Conservation (phyloP, 2,888 invertebrate genomes). For the Sipha maydis region DNA sequence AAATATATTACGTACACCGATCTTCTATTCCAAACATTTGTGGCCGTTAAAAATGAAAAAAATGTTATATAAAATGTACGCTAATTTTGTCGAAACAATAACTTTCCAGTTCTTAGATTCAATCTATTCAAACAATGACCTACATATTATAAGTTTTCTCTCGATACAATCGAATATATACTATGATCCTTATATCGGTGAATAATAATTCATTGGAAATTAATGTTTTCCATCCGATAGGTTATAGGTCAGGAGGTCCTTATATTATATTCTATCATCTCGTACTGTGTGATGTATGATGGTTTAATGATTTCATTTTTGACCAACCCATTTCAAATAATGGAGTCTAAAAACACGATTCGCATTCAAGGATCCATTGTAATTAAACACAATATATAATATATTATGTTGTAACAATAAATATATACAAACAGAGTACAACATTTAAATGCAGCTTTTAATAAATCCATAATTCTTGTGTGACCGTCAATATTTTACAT, state of each 20-base stretch:
- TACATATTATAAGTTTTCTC: slow-evolving; percentile 24
- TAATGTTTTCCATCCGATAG: slow-evolving; percentile 19
- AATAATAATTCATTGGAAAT: slow-evolving; percentile 30
- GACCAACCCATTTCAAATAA: slow-evolving; percentile 31
- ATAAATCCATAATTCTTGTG: not conserved
- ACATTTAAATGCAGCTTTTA: not conserved
- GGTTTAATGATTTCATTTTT: slow-evolving; percentile 38
- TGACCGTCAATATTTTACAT: not conserved
- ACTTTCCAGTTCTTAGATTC: not conserved
- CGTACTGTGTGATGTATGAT: not conserved
- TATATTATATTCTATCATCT: not conserved
- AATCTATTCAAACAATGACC: slow-evolving; percentile 33
- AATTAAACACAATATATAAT: slow-evolving; percentile 31
- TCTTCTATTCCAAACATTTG: too few species aligned
- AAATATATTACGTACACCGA: too few species aligned
- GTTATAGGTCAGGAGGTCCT: slow-evolving; percentile 48
- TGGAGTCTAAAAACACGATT: slow-evolving; percentile 48
- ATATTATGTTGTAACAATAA: slow-evolving; percentile 17
- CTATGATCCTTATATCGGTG: slow-evolving; percentile 11
- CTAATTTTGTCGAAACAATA: not conserved
- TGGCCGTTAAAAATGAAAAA: not conserved
- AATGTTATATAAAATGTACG: not conserved
- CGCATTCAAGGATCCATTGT: slow-evolving; percentile 46
- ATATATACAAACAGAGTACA: not conserved
- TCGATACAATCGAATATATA: slow-evolving; percentile 15